These are phyloP conservation scores for Scelioninae gen. 1 DNA, from an alignment of 2,888 invertebrate genomes.

Conservation along the genomic window DNA sequence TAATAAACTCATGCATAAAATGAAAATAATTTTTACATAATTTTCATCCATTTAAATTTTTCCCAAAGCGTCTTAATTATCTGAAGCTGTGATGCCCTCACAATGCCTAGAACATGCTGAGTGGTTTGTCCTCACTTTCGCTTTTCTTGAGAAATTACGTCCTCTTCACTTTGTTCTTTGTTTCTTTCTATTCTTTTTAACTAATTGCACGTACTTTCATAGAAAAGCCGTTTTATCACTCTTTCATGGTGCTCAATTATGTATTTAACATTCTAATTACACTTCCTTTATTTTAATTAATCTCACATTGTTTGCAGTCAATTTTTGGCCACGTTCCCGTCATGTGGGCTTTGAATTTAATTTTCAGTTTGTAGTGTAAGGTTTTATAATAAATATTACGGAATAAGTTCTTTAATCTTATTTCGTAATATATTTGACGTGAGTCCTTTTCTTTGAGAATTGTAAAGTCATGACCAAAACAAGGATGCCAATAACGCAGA, in stretches of 20 bases:
- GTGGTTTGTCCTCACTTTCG: constrained; percentile 45
- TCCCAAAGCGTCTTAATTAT: constrained; percentile 34
- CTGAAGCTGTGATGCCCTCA: constrained; percentile 30
- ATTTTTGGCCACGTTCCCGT: neutral
- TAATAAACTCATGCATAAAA: too few relatives aligned
- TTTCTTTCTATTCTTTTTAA: constrained; percentile 33
- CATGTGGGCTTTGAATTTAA: too few relatives aligned
- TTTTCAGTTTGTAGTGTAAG: too few relatives aligned
- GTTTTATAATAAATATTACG: too few relatives aligned
- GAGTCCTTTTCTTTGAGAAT: constrained; percentile 50
- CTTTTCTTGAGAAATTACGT: constrained; percentile 53
- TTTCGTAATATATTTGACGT: constrained; percentile 41
- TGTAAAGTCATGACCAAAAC: constrained; percentile 47
- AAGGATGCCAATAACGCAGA: constrained; percentile 32
- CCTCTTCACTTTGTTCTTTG: constrained; percentile 43
- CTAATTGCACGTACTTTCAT: constrained; percentile 12
- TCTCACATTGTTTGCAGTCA: neutral
- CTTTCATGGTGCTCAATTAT: constrained; percentile 15
- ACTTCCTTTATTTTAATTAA: constrained; percentile 12
- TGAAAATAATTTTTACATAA: too few relatives aligned
- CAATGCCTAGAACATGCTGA: constrained; percentile 32
- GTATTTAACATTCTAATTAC: constrained; percentile 18
- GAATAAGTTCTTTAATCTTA: too few relatives aligned
- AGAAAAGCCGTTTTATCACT: constrained; percentile 8
- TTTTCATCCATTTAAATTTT: neutral